Evolutionary conservation across 2,888 invertebrate genomes (phyloP).

Genomic region (Craniophora ligustri): DNA sequence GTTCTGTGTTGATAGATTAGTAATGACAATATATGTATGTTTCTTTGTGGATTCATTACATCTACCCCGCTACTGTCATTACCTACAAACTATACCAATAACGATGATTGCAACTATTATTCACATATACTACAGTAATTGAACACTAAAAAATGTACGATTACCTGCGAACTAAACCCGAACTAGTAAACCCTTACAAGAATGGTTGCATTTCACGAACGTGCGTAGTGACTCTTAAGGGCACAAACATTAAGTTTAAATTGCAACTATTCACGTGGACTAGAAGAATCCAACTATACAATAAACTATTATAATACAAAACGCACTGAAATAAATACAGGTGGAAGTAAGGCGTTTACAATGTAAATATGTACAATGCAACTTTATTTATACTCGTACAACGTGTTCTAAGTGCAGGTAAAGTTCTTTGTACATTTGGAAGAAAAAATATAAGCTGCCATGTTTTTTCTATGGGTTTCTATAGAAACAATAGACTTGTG

Average conservation of each 20-base stretch:
- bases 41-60: too few relatives aligned
- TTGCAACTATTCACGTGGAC: not conserved
- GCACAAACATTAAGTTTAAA: not conserved
- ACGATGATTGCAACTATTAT: slow-evolving; percentile 1
- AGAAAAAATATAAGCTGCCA: slow-evolving; percentile 43
- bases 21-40: too few relatives aligned
- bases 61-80: too few relatives aligned
- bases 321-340: slow-evolving; percentile 19
- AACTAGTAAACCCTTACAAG: not conserved
- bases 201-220: not conserved
- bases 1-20: too few relatives aligned
- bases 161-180: slow-evolving; percentile 15
- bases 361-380: slow-evolving; percentile 15
- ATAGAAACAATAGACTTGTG: slow-evolving; percentile 66
- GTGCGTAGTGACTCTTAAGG: not conserved
- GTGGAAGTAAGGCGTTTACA: slow-evolving; percentile 25
- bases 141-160: slow-evolving; percentile 17
- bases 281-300: not conserved
- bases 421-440: slow-evolving; percentile 57
- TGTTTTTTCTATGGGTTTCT: slow-evolving; percentile 55
- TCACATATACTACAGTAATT: slow-evolving; percentile 7
- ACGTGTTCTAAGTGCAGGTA: slow-evolving; percentile 59
- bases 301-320: slow-evolving; percentile 8
- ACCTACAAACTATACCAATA: too few relatives aligned
- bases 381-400: slow-evolving; percentile 14